Conservation (phyloP, 2,888 invertebrate genomes). For the Caenorhabditis sulstoni region DNA sequence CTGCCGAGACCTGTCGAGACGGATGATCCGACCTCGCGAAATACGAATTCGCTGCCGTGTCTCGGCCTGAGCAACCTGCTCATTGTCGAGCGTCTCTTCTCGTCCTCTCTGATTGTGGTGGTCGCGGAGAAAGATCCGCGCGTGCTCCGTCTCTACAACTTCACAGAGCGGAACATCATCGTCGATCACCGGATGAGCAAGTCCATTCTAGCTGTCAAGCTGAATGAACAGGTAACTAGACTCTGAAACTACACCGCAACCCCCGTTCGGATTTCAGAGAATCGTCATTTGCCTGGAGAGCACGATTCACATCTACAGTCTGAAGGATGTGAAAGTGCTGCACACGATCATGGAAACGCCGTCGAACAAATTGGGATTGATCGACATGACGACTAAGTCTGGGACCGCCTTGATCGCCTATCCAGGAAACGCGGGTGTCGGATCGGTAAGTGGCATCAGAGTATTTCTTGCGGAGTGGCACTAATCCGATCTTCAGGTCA, state of each 20-base stretch:
- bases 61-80: constrained; percentile 45
- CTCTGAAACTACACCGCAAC: not conserved
- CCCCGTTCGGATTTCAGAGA: constrained; percentile 84
- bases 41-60: constrained; percentile 27
- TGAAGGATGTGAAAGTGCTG: constrained; percentile 85
- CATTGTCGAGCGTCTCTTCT: constrained; percentile 92
- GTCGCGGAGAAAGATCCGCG: constrained; percentile 91
- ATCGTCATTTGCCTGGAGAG: constrained; percentile 97
- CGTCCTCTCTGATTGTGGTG: constrained; percentile 95
- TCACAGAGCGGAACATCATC: constrained; percentile 87
- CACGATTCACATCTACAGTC: constrained; percentile 97
- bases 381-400: constrained; percentile 83
- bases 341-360: constrained; percentile 99
- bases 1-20: too few relatives aligned
- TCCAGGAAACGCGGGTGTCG: constrained; percentile 85
- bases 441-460: constrained; percentile 81
- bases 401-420: constrained; percentile 93
- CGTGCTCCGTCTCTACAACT: constrained; percentile 94
- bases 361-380: constrained; percentile 89
- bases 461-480: too few relatives aligned
- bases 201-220: constrained; percentile 94
- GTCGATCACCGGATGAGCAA: constrained; percentile 96
- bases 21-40: not conserved
- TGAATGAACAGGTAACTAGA: constrained; percentile 90
- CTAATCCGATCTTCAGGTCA: constrained; percentile 80